Base-by-base conservation (phyloP, 37 sponge, comb jelly and placozoan species). In the Axinella damicornis region DNA sequence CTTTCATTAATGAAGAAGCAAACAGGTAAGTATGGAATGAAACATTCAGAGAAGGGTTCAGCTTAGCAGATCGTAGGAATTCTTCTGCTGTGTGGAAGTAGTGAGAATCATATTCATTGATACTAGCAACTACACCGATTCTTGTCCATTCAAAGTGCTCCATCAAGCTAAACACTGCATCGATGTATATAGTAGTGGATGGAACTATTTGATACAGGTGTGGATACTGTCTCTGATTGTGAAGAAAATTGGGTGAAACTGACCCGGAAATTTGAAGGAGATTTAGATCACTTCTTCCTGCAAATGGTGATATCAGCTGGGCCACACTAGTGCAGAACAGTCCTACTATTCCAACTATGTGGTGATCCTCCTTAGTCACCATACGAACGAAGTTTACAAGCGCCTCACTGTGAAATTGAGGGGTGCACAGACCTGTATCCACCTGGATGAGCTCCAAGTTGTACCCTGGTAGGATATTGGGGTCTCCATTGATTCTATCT, bases 401-500 rank as follows among this genome's bases (percentile, higher is more conserved):
- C 15, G 57, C 57, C 15, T 56, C 57, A 56, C 18, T 56, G 57
- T 19, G 17, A 56, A 19, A 19, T 15, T 18, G 18, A 56, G 57
- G 18, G 17, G 15, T 18, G 17, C 15, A 15, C 18, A 56, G 57
- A 18, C 15, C 57, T 56, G 57, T 15, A 19, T 15, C 57, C 57
- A 56, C 57, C 57, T 56, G 17, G 15, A 56, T n/a, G n/a, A n/a
- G n/a, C n/a, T n/a, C n/a, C n/a, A n/a, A n/a, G n/a, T n/a, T n/a
- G n/a, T n/a, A n/a, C 41, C 72, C 16, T 20, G 12, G 19, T 40
- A n/a, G 57, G 6, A 41, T 16, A 53, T 75, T 22, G 9, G 5
- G 41, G 57, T 54, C 33, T 54, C 53, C 79, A 65, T 87, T 87
- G 21, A 87, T 57, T 53, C 62, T 41, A 14, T 87, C 70, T 59